Base-by-base conservation (phyloP, 2,797 vertebrate genomes). In the Helostoma temminkii region DNA sequence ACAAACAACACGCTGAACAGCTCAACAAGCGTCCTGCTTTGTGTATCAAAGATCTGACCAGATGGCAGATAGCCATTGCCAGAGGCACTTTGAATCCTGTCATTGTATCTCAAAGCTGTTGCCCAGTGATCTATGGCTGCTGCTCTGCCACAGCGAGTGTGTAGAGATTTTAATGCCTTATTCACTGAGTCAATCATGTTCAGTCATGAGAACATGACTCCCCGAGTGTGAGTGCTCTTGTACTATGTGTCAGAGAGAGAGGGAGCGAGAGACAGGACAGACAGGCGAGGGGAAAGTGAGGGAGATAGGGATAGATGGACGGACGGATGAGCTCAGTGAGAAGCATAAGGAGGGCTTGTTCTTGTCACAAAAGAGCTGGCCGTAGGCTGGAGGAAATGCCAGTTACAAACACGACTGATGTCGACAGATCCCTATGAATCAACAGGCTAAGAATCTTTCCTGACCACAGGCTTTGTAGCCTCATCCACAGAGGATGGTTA, bases 301-400 rank as follows among this genome's bases (percentile, higher is more conserved):
- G 69, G 56, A 73, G 82, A 86, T 74, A 62, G 65, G 75, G 88
- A 78, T 63, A 50, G 81, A 82, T 77, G 68, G 85, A 88, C 14
- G 81, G 83, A 87, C 46, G 72, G 91, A 92, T 93, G 92, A 93
- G 89, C 92, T 93, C 91, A 92, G 90, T 66, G 72, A 87, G 81
- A 43, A 78, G 87, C 79, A 93, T 92, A 92, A 93, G 92, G 88
- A 84, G 73, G 81, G 88, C 78, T 92, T 93, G 91, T 92, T 93
- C 91, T 90, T 61, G 39, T 73, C 75, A 93, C 91, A 93, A 93
- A 92, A 87, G 90, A 88, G 63, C 67, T 86, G 86, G 87, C 92
- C 90, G 90, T 90, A 91, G 92, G 92, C 90, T 86, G 90, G 86
- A 92, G 92, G 92, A 93, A 93, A 92, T 93, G 85, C 79, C 90